phyloP scores from a whole-genome alignment of 2,113 vertebrate genomes.

The Nothocercus julius region DNA sequence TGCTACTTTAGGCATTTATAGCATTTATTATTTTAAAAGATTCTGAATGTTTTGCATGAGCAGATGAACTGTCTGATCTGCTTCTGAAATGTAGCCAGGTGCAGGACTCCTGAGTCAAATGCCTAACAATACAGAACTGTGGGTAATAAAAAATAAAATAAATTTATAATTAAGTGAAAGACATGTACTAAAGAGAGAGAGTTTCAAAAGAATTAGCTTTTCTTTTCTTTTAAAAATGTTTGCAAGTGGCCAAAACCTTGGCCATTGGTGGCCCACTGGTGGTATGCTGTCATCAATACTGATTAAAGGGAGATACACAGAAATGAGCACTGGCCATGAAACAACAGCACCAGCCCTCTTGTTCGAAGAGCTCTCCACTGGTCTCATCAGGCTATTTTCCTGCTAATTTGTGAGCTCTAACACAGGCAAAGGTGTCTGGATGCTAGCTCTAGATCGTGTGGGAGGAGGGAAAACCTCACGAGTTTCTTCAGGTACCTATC shows the following conservation, averaged over 20 bases:
- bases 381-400: background rate
- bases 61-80: background rate
- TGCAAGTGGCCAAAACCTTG: background rate
- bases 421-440: background rate
- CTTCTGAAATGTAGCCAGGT: background rate
- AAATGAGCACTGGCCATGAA: background rate
- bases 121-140: background rate
- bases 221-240: background rate
- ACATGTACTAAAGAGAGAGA: background rate
- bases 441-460: background rate
- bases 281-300: background rate
- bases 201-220: background rate
- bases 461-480: background rate
- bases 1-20: background rate
- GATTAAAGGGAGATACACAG: background rate
- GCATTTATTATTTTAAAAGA: background rate
- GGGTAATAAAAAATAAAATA: background rate
- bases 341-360: background rate
- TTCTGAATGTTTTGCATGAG: background rate
- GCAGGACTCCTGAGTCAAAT: background rate
- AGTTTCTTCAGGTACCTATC: background rate
- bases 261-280: background rate
- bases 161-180: background rate
- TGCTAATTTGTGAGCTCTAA: background rate
- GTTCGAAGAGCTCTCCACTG: background rate